phyloP scores from a whole-genome alignment of 2,888 invertebrate genomes.

The Nymphalis urticae region DNA sequence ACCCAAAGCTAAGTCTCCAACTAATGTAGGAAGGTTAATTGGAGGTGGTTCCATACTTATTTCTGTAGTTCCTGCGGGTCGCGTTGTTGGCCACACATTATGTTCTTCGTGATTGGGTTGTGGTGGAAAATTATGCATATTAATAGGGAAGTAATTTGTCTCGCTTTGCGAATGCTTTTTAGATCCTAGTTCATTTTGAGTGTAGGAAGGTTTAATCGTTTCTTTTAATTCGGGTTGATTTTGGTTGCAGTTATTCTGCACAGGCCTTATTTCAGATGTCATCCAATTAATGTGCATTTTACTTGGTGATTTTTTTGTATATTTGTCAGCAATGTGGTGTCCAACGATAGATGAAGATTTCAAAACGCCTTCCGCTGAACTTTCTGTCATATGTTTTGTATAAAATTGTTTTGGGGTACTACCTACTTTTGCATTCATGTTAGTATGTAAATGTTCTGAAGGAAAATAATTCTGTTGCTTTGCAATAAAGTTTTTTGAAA shows the following conservation, averaged over 20 bases:
- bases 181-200: constrained; percentile 51
- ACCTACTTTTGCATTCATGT: constrained; percentile 50
- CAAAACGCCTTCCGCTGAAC: constrained; percentile 47
- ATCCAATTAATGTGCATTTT: constrained; percentile 80
- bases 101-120: constrained; percentile 69
- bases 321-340: constrained; percentile 64
- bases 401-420: constrained; percentile 61
- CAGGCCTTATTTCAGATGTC: constrained; percentile 74
- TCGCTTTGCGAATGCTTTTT: constrained; percentile 68
- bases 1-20: constrained; percentile 73
- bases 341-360: constrained; percentile 55
- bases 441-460: constrained; percentile 54
- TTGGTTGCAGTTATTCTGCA: constrained; percentile 63
- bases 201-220: constrained; percentile 55
- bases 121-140: constrained; percentile 68
- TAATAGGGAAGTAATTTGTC: constrained; percentile 69
- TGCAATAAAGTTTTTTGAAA: constrained; percentile 55
- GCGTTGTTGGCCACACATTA: constrained; percentile 71
- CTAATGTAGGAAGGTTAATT: constrained; percentile 72
- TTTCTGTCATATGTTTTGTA: constrained; percentile 53
- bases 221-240: constrained; percentile 59
- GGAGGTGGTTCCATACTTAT: constrained; percentile 77
- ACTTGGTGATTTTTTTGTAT: constrained; percentile 70
- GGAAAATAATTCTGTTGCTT: constrained; percentile 66
- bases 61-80: constrained; percentile 73